These are phyloP conservation scores for Cyprinus carpio DNA, from an alignment of 2,113 vertebrate genomes.

Conservation along the genomic window DNA sequence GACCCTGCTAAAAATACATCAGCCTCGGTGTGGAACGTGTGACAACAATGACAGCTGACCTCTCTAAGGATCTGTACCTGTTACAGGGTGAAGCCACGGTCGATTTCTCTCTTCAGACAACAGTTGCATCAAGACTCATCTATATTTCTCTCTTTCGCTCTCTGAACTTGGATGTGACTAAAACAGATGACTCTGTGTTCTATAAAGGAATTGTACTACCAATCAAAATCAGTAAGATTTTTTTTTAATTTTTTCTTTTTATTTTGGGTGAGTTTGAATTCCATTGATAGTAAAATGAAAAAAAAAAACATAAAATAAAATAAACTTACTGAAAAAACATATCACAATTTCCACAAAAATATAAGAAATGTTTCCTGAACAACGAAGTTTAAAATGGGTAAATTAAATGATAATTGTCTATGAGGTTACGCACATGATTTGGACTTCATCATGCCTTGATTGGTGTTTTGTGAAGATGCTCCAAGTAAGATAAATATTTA, in stretches of 20 bases:
- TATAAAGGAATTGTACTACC: not conserved
- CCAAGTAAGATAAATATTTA: not conserved
- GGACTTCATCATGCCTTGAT: not conserved
- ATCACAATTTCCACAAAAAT: not conserved
- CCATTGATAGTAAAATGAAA: not conserved
- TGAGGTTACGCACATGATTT: not conserved
- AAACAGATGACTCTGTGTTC: not conserved
- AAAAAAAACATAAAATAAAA: not conserved
- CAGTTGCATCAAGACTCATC: slow-evolving; percentile 20
- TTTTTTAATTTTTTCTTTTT: too few relatives aligned
- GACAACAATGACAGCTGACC: slow-evolving; percentile 78
- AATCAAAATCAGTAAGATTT: not conserved
- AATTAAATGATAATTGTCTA: too few relatives aligned
- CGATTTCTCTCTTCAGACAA: slow-evolving; percentile 9
- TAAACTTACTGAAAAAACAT: too few relatives aligned
- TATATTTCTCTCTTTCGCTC: not conserved
- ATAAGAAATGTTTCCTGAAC: not conserved
- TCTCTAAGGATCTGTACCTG: slow-evolving; percentile 23
- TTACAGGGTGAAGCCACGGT: not conserved
- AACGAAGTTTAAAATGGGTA: too few relatives aligned
- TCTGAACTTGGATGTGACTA: not conserved
- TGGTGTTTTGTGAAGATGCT: not conserved
- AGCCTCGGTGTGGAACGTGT: slow-evolving; percentile 80
- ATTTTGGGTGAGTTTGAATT: too few relatives aligned
- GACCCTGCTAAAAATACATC: slow-evolving; percentile 90